Evolutionary conservation across 2,888 invertebrate genomes (phyloP), one percentile per base, ranked within the genome.

Genomic region (Fabriciana adippe): DNA sequence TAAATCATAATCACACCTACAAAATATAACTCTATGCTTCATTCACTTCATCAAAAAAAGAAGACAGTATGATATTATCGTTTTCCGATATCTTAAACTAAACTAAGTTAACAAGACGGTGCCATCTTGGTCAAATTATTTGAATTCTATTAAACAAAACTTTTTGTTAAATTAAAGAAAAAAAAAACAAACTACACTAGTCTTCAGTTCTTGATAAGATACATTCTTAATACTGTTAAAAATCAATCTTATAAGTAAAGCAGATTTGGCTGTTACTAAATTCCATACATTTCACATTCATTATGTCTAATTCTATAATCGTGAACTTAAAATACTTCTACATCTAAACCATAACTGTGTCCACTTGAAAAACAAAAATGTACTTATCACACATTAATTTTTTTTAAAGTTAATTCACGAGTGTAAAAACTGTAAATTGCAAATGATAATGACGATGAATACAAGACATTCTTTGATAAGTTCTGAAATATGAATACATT

Each of bases 1-100:
- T 71, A 75, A 73, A 74, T 68, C 21, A 68, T 65, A 61, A 66
- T 65, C 64, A 80, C 76, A 68, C 76, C 87, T 87, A 88, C 84
- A 87, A 87, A 88, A 87, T 87, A 88, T 82, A 83, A 78, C 80
- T 68, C 60, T 71, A 66, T 68, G 35, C 48, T 66, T 69, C 61
- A 65, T 55, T 61, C 41, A 50, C 26, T 61, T 61, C 21, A 71
- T 48, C 63, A 66, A 70, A 64, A 65, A 66, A 51, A 53, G 66
- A 72, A 64, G 60, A 55, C 45, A 51, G 64, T 48, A 53, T 55
- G 60, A 31, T 35, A 13, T 55, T 15, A 50, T 53, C 35, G 18
- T 31, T 54, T 59, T 59, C 14, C 13, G 18, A 48, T 6, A 45
- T 1, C 11, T 60, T 31, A 8, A 31, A 14, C 21, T 48, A 50